A percentile compares a stretch with the other conserved stretches of the same genome.
Conservation (phyloP, 2,113 vertebrate genomes). For the Hylia prasina region DNA sequence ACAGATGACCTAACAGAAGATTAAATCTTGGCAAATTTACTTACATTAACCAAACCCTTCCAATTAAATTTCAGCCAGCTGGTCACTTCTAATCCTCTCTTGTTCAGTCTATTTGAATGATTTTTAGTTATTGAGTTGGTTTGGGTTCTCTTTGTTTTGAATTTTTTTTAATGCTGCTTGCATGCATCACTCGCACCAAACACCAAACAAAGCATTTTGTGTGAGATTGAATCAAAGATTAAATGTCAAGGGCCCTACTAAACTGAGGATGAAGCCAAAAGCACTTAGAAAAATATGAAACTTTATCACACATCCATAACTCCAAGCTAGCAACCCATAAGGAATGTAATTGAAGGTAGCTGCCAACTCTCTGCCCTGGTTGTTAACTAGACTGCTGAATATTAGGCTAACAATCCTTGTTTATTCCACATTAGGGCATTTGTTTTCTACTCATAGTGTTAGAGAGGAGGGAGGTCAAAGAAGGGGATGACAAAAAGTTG, state of each 20-base stretch:
- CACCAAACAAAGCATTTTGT: slow-evolving; percentile 59
- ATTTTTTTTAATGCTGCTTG: neutral
- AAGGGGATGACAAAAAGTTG: neutral
- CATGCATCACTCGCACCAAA: slow-evolving; percentile 39
- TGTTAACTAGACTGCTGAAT: slow-evolving; percentile 35
- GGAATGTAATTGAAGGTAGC: slow-evolving; percentile 4
- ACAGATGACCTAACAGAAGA: slow-evolving; percentile 75
- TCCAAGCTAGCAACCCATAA: slow-evolving; percentile 5
- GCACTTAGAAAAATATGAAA: slow-evolving; percentile 44
- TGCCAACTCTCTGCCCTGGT: neutral
- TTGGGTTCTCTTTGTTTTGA: neutral
- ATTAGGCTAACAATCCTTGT: neutral
- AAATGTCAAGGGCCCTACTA: slow-evolving; percentile 43
- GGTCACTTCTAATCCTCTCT: slow-evolving; percentile 59
- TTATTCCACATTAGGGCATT: slow-evolving; percentile 26
- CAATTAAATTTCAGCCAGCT: slow-evolving; percentile 73
- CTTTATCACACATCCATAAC: slow-evolving; percentile 11
- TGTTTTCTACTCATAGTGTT: neutral
- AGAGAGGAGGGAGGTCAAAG: neutral
- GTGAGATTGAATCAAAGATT: slow-evolving; percentile 66
- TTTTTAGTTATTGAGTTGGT: slow-evolving; percentile 9
- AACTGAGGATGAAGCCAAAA: slow-evolving; percentile 36
- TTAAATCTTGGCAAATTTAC: slow-evolving; percentile 70
- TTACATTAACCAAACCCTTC: slow-evolving; percentile 56
- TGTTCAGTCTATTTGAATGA: slow-evolving; percentile 63